Evolutionary conservation across 2,888 invertebrate species (phyloP).

Genomic region (Apotomis turbidana): DNA sequence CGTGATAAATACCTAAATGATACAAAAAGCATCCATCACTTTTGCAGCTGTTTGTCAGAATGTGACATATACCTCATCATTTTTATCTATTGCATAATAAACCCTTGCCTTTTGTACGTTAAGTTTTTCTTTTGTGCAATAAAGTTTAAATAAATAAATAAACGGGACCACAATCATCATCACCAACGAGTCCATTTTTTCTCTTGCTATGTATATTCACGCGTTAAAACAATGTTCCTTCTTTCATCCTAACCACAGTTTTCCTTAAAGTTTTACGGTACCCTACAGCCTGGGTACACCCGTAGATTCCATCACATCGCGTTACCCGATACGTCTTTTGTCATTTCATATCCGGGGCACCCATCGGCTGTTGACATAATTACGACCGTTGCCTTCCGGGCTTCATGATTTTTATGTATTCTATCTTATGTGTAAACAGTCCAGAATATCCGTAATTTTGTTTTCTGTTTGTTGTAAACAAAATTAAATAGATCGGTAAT

Average conservation of each 20-base stretch:
- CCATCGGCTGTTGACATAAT: constrained; percentile 60
- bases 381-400: constrained; percentile 56
- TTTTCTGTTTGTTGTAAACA: constrained; percentile 2
- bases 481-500: background rate
- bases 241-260: background rate
- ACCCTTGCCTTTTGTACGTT: no score
- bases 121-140: no score
- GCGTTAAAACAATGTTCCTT: background rate
- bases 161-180: no score
- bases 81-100: no score
- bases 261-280: background rate
- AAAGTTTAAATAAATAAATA: no score
- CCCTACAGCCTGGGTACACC: constrained; percentile 34
- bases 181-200: no score
- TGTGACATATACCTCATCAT: no score
- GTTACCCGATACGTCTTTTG: constrained; percentile 68
- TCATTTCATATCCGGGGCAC: constrained; percentile 64
- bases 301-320: constrained; percentile 51
- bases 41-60: no score
- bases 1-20: no score
- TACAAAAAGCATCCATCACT: no score
- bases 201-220: no score
- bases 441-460: background rate
- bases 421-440: background rate
- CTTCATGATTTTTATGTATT: constrained; percentile 30